Evolutionary conservation across 2,113 vertebrate species (phyloP).

Genomic region (Cyanoramphus novaezelandiae): DNA sequence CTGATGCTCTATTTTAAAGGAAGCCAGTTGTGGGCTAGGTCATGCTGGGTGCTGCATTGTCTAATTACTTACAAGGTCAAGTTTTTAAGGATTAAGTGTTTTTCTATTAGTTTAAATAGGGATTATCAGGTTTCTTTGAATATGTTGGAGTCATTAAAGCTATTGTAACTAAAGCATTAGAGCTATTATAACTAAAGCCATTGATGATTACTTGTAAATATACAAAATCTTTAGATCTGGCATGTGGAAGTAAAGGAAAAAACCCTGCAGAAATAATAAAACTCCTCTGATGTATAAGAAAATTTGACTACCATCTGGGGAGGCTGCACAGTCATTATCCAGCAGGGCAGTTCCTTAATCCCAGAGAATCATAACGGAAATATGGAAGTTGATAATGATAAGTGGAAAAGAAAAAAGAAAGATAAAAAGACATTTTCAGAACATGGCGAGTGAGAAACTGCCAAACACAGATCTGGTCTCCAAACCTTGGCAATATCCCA

Average conservation of each 20-base stretch:
- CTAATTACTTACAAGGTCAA: not conserved
- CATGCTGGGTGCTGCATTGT: not conserved
- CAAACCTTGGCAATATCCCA: not conserved
- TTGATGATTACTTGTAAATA: not conserved
- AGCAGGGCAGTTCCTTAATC: not conserved
- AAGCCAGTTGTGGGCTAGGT: not conserved
- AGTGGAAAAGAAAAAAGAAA: slow-evolving; percentile 39
- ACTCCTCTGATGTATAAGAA: not conserved
- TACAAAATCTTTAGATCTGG: not conserved
- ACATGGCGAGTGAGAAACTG: slow-evolving; percentile 3
- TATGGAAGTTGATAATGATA: slow-evolving; percentile 34
- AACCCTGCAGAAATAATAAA: not conserved
- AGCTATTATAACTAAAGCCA: not conserved
- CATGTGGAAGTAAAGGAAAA: not conserved
- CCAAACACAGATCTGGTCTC: slow-evolving; percentile 1
- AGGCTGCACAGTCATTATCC: not conserved
- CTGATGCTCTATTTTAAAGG: not conserved
- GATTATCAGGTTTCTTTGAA: not conserved
- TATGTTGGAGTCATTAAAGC: not conserved
- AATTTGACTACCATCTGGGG: not conserved
- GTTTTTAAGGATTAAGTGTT: not conserved
- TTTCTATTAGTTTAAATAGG: not conserved
- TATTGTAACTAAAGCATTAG: not conserved
- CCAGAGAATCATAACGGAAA: slow-evolving; percentile 32
- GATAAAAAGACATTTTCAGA: slow-evolving; percentile 32